These are phyloP conservation scores for Heteromormyrus szaboi DNA, from an alignment of 2,797 vertebrate species.

Conservation along the genomic window DNA sequence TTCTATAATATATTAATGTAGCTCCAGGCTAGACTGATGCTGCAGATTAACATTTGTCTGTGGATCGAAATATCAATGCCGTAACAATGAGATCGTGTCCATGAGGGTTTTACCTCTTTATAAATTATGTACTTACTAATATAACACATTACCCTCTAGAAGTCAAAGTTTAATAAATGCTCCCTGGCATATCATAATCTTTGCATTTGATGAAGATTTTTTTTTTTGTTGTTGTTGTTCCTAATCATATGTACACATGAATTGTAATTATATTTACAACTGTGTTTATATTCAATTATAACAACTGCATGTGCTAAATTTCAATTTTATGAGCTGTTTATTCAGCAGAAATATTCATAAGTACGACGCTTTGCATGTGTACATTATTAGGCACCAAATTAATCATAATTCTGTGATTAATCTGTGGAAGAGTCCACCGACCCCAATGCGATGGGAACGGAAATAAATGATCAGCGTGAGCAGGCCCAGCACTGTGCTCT, in stretches of 20 bases:
- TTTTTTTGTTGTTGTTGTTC: background rate
- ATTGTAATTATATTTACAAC: background rate
- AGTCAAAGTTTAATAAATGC: background rate
- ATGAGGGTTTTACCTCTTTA: background rate
- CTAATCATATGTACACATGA: background rate
- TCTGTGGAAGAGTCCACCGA: background rate
- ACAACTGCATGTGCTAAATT: conserved; percentile 6
- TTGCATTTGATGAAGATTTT: background rate
- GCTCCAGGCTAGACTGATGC: background rate
- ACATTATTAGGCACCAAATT: conserved; percentile 4
- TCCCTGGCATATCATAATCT: background rate
- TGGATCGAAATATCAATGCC: background rate
- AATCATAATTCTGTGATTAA: background rate
- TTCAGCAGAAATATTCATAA: background rate
- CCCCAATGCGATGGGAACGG: background rate
- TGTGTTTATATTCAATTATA: conserved; percentile 5
- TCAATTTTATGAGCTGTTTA: background rate
- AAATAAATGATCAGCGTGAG: background rate
- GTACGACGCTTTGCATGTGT: background rate
- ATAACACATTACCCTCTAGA: background rate
- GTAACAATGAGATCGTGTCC: background rate
- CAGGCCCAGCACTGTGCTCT: background rate
- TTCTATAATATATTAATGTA: background rate
- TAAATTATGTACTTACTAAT: background rate
- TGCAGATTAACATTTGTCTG: background rate